Conservation (phyloP, 2,888 invertebrate species). For the Augochlorella aurata region DNA sequence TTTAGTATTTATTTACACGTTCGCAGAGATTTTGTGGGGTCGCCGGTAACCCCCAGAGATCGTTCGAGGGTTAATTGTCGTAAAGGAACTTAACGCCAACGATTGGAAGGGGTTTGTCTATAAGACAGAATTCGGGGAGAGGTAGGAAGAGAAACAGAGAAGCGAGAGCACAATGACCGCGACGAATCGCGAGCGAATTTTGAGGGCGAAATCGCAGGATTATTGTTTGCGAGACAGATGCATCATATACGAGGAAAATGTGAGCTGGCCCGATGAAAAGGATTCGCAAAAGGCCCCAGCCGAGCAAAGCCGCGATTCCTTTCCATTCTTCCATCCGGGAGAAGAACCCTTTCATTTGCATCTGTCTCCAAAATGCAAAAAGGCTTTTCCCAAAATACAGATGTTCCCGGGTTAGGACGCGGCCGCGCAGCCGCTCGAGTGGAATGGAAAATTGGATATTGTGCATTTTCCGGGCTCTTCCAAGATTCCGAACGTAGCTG, state of each 20-base stretch:
- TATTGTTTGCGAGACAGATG: constrained; percentile 69
- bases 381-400: constrained; percentile 74
- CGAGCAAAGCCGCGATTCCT: constrained; percentile 66
- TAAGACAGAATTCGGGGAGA: constrained; percentile 59
- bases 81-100: neutral
- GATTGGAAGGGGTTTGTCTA: constrained; percentile 47
- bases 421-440: constrained; percentile 68
- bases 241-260: constrained; percentile 61
- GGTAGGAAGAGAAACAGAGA: constrained; percentile 33
- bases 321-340: constrained; percentile 60
- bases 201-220: constrained; percentile 65
- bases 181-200: constrained; percentile 66
- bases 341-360: constrained; percentile 72
- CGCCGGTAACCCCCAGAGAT: too few relatives aligned
- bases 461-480: constrained; percentile 51
- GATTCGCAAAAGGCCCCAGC: constrained; percentile 65
- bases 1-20: too few relatives aligned
- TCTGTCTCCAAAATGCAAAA: constrained; percentile 72
- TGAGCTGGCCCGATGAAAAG: constrained; percentile 61
- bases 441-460: constrained; percentile 72
- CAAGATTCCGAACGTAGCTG: constrained; percentile 51
- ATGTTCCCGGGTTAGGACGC: constrained; percentile 67
- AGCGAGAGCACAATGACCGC: constrained; percentile 59
- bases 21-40: too few relatives aligned
- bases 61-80: neutral